phyloP scores from a whole-genome alignment of 2,113 vertebrate species.

The Rhinolophus sinicus region DNA sequence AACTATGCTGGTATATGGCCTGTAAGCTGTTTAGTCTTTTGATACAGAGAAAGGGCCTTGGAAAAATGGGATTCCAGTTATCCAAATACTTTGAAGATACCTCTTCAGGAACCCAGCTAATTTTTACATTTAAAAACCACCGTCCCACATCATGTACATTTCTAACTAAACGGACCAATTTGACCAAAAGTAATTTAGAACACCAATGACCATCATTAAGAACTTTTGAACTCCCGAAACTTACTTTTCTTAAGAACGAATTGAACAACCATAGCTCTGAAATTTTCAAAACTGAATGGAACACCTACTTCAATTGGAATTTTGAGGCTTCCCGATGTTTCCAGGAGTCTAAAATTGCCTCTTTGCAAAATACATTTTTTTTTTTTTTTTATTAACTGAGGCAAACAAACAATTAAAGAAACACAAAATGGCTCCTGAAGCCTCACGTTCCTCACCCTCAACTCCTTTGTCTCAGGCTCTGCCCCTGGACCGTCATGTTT shows the following conservation, averaged over 20 bases:
- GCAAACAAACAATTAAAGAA: neutral
- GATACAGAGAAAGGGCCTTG: neutral
- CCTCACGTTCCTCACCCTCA: neutral
- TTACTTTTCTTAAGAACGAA: neutral
- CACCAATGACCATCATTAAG: neutral
- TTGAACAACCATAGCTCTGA: neutral
- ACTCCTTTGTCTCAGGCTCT: neutral
- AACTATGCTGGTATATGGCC: neutral
- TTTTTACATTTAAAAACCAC: neutral
- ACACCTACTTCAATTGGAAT: neutral
- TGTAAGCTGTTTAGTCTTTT: neutral
- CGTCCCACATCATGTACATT: neutral
- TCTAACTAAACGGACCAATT: neutral
- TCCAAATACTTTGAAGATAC: neutral
- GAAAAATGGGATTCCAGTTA: neutral
- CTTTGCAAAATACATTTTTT: neutral
- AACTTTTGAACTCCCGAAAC: neutral
- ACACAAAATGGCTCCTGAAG: neutral
- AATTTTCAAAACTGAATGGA: neutral
- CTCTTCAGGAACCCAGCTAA: neutral
- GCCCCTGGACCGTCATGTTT: neutral
- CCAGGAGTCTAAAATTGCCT: neutral
- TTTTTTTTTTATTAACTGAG: neutral
- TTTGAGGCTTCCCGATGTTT: neutral
- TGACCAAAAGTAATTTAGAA: neutral